These are phyloP conservation scores for Listrodromus nycthemerus DNA, from an alignment of 2,888 invertebrate species.

Conservation along the genomic window DNA sequence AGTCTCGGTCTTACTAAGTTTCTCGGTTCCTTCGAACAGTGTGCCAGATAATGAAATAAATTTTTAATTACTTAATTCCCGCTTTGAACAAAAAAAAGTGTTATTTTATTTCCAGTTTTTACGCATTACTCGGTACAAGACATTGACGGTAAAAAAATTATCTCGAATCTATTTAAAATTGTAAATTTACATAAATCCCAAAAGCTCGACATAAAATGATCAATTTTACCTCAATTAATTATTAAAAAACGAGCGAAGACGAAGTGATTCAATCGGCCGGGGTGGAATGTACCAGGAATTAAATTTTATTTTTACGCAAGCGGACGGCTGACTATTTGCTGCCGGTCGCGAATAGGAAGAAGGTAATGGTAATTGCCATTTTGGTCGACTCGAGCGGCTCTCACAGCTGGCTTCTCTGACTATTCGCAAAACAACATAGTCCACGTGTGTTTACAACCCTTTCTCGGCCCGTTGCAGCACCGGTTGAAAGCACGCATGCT, in stretches of 20 bases:
- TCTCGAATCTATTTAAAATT: too few relatives aligned
- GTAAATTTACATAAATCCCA: too few relatives aligned
- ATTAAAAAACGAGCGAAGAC: not conserved
- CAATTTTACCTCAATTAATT: too few relatives aligned
- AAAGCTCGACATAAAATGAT: too few relatives aligned
- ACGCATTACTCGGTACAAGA: too few relatives aligned
- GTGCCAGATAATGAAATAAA: too few relatives aligned
- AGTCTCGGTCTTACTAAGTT: not conserved
- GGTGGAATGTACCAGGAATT: not conserved
- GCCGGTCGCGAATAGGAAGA: slow-evolving; percentile 21
- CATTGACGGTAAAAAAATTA: too few relatives aligned
- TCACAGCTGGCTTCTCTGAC: slow-evolving; percentile 51
- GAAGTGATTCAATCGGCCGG: not conserved
- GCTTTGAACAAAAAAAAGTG: too few relatives aligned
- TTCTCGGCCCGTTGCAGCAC: slow-evolving; percentile 37
- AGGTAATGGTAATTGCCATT: slow-evolving; percentile 60
- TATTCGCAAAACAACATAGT: slow-evolving; percentile 18
- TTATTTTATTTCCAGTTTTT: too few relatives aligned
- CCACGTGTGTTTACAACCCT: slow-evolving; percentile 65
- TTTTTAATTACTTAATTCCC: too few relatives aligned
- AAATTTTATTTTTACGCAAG: not conserved
- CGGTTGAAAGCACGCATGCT: slow-evolving; percentile 25
- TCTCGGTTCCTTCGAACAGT: too few relatives aligned
- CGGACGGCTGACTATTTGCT: not conserved
- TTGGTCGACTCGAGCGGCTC: slow-evolving; percentile 48